Conservation (phyloP, 2,113 vertebrate species). For the Tautogolabrus adspersus region DNA sequence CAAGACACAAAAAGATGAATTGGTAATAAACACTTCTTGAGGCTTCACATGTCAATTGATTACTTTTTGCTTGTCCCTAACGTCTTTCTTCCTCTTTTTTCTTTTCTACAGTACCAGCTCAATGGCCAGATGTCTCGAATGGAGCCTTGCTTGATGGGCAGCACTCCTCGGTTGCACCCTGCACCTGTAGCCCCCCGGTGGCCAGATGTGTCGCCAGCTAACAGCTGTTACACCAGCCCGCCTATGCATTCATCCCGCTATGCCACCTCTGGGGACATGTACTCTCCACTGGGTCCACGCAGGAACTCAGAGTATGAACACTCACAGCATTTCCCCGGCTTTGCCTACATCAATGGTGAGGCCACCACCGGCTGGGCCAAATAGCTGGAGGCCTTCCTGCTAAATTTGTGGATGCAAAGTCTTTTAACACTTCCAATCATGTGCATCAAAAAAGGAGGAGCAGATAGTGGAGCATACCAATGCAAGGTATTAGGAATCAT, state of each 20-base stretch:
- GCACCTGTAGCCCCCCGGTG: slow-evolving; percentile 93
- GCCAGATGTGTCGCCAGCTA: slow-evolving; percentile 93
- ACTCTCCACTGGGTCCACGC: slow-evolving; percentile 91
- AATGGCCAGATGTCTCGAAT: slow-evolving; percentile 94
- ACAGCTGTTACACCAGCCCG: slow-evolving; percentile 93
- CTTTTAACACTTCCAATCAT: slow-evolving; percentile 54
- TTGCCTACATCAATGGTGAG: slow-evolving; percentile 98
- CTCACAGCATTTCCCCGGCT: slow-evolving; percentile 98
- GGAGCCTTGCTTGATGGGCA: slow-evolving; percentile 97
- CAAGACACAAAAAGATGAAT: no score
- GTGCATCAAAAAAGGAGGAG: slow-evolving; percentile 15
- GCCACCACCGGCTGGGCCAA: slow-evolving; percentile 98
- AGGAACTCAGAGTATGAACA: slow-evolving; percentile 99
- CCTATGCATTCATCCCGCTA: slow-evolving; percentile 95
- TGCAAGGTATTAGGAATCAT: slow-evolving; percentile 35
- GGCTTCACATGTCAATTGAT: no score
- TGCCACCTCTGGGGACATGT: slow-evolving; percentile 92
- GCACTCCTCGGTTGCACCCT: slow-evolving; percentile 92
- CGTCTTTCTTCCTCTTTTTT: background rate
- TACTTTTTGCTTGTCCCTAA: background rate
- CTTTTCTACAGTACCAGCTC: slow-evolving; percentile 90
- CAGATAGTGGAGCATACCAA: slow-evolving; percentile 38
- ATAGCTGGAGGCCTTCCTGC: slow-evolving; percentile 59
- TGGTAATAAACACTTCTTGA: no score
- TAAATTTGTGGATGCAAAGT: slow-evolving; percentile 30